phyloP scores from a whole-genome alignment of 2,888 invertebrate genomes.

The Linnaemya tessellans region DNA sequence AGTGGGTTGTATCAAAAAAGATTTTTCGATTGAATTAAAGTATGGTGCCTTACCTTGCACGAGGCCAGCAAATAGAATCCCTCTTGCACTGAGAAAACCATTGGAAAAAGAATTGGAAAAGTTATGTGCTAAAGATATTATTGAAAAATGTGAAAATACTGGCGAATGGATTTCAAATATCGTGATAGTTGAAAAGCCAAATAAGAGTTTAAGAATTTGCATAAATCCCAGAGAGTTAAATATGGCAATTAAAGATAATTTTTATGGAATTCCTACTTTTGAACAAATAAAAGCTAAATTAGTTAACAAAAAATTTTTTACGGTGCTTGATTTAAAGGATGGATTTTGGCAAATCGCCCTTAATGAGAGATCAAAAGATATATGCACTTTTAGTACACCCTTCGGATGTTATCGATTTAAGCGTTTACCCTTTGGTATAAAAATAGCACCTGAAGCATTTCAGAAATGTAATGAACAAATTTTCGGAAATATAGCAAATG shows the following conservation, averaged over 20 bases:
- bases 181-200: slow-evolving; percentile 58
- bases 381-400: slow-evolving; percentile 62
- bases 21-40: no score
- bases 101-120: no score
- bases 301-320: slow-evolving; percentile 70
- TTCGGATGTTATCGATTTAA: slow-evolving; percentile 3
- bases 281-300: slow-evolving; percentile 63
- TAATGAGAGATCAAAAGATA: slow-evolving; percentile 36
- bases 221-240: slow-evolving; percentile 60
- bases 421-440: slow-evolving; percentile 58
- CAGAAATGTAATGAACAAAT: slow-evolving; percentile 53
- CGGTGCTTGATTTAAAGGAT: slow-evolving; percentile 70
- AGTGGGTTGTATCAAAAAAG: no score
- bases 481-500: slow-evolving; percentile 40
- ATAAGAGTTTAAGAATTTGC: slow-evolving; percentile 65
- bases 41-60: no score
- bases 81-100: no score
- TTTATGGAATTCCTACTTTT: slow-evolving; percentile 65
- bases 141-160: slow-evolving; percentile 13
- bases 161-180: slow-evolving; percentile 31
- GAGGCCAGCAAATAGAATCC: no score
- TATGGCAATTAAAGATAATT: slow-evolving; percentile 48
- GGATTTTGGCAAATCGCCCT: slow-evolving; percentile 62
- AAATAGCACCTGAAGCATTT: slow-evolving; percentile 61
- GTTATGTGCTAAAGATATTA: no score